phyloP scores from a whole-genome alignment of 1,140 invertebrate species.

The Trichonephila inaurata region DNA sequence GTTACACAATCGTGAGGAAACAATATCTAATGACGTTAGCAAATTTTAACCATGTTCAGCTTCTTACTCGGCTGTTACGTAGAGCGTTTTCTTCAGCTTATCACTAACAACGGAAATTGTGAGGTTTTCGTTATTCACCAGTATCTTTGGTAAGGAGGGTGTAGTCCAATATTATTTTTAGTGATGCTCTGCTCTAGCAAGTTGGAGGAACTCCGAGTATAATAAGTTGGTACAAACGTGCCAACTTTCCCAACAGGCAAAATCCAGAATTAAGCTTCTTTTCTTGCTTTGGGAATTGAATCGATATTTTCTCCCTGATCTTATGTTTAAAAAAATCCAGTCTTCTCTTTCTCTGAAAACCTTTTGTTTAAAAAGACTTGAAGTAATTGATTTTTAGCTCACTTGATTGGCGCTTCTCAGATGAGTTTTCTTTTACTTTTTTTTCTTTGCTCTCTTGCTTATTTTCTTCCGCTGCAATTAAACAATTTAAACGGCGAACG shows the following conservation, averaged over 20 bases:
- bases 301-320: too few species aligned
- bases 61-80: too few species aligned
- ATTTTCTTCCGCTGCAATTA: background rate
- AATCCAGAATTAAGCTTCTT: background rate
- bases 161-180: background rate
- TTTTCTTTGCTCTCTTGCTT: too few species aligned
- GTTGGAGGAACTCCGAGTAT: background rate
- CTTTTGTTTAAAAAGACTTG: too few species aligned
- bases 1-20: too few species aligned
- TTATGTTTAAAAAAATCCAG: too few species aligned
- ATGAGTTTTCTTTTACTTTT: background rate
- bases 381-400: background rate
- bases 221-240: background rate
- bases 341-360: too few species aligned
- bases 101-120: background rate
- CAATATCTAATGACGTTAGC: too few species aligned
- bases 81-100: too few species aligned
- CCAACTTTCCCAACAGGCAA: background rate
- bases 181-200: background rate
- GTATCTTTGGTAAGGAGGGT: background rate
- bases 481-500: background rate
- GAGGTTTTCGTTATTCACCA: background rate
- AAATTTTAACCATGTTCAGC: too few species aligned
- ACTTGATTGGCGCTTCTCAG: background rate
- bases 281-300: background rate